Conservation (phyloP, 2,797 vertebrate genomes). For the Lemur catta region DNA sequence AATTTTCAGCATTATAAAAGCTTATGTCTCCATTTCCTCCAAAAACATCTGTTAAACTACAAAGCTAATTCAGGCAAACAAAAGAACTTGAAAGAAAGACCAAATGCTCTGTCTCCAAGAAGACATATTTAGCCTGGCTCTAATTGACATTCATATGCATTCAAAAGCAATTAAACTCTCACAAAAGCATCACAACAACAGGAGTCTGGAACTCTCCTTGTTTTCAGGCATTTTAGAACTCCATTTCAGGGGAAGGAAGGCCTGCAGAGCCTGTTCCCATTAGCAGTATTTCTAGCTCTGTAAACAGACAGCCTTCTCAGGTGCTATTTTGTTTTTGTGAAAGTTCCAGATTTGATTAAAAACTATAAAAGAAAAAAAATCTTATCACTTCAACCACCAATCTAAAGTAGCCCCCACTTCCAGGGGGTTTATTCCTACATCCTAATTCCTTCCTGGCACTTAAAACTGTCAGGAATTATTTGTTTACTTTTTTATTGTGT, state of each 20-base stretch:
- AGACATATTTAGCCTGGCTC: slow-evolving; percentile 75
- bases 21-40: slow-evolving; percentile 76
- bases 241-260: slow-evolving; percentile 4
- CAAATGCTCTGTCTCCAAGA: slow-evolving; percentile 75
- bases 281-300: slow-evolving; percentile 58
- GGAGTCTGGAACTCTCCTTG: slow-evolving; percentile 56
- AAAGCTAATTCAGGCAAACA: slow-evolving; percentile 77
- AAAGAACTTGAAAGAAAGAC: slow-evolving; percentile 78
- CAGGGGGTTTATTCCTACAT: neutral
- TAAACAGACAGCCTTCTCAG: slow-evolving; percentile 21
- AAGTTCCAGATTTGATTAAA: slow-evolving; percentile 39
- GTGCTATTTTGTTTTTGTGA: neutral
- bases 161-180: slow-evolving; percentile 78
- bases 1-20: slow-evolving; percentile 74
- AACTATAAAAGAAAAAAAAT: neutral
- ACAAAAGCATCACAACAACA: slow-evolving; percentile 67
- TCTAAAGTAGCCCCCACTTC: neutral
- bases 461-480: neutral
- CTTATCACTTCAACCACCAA: neutral
- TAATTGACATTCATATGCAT: slow-evolving; percentile 75
- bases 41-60: slow-evolving; percentile 79
- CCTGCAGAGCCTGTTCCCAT: slow-evolving; percentile 40
- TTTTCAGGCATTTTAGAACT: slow-evolving; percentile 62
- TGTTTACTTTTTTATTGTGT: neutral
- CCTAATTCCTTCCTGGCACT: neutral